Percentiles rank a stretch among this genome's conserved stretches.
phyloP scores from a whole-genome alignment of 1,140 invertebrate species.

The Steinernema feltiae region DNA sequence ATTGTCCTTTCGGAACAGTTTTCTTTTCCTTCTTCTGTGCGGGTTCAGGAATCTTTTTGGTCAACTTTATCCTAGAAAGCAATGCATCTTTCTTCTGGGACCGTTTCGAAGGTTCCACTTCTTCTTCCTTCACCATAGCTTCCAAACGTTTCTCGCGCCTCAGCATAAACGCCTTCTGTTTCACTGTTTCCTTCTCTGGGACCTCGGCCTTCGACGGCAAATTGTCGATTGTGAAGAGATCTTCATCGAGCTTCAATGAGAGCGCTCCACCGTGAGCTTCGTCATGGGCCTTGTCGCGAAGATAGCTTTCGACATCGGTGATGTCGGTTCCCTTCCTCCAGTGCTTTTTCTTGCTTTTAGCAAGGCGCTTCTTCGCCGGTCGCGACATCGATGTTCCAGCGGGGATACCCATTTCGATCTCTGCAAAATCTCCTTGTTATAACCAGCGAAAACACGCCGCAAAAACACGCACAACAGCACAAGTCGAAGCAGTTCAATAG shows the following conservation, averaged over 20 bases:
- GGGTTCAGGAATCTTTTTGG: not conserved
- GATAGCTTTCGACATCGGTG: not conserved
- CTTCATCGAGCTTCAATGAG: not conserved
- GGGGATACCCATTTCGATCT: not conserved
- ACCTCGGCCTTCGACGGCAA: not conserved
- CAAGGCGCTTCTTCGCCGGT: conserved; percentile 9
- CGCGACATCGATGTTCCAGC: not conserved
- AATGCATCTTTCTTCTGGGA: not conserved
- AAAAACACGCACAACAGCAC: too few relatives aligned
- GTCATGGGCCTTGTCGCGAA: not conserved
- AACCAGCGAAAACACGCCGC: not conserved
- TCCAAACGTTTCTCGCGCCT: not conserved
- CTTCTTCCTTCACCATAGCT: not conserved
- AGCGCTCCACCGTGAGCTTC: not conserved
- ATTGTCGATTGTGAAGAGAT: not conserved
- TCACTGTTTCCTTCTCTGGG: not conserved
- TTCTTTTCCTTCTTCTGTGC: conserved; percentile 13
- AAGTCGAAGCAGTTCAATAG: too few relatives aligned
- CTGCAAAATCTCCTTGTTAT: too few relatives aligned
- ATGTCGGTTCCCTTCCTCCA: not conserved
- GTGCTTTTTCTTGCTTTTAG: conserved; percentile 6
- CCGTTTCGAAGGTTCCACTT: not conserved
- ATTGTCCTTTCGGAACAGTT: not conserved
- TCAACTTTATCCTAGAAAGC: not conserved
- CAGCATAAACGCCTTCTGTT: not conserved